Percentiles rank a stretch among this genome's conserved stretches.
phyloP scores from a whole-genome alignment of 2,113 vertebrate species.

The Beaufortia kweichowensis region DNA sequence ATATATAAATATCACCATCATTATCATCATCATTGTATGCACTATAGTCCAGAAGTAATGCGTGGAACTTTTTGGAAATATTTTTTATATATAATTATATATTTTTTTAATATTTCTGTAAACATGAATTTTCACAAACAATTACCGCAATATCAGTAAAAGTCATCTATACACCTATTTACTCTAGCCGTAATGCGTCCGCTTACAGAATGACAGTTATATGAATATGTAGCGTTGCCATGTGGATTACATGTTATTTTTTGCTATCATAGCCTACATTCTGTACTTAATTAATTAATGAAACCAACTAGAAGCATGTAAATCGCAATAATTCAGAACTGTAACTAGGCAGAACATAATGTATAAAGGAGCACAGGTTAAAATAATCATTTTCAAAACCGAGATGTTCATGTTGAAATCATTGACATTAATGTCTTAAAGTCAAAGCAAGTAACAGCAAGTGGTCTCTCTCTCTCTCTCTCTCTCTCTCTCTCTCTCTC shows the following conservation, averaged over 20 bases:
- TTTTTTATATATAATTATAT: too few species aligned
- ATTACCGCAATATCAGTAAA: too few species aligned
- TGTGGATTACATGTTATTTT: background rate
- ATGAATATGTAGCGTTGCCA: background rate
- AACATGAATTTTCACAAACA: too few species aligned
- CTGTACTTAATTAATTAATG: too few species aligned
- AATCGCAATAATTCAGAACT: too few species aligned
- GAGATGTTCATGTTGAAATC: background rate
- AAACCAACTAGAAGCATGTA: too few species aligned
- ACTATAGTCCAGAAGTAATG: background rate
- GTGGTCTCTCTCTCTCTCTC: background rate
- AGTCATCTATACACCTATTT: too few species aligned
- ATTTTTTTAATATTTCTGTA: too few species aligned
- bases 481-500: constrained; percentile 19
- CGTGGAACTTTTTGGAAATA: background rate
- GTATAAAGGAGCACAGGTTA: background rate
- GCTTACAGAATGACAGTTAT: background rate
- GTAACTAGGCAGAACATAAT: background rate
- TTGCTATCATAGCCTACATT: too few species aligned
- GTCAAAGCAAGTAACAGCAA: constrained; percentile 4
- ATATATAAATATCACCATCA: background rate
- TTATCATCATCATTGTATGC: background rate
- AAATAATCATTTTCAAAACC: constrained; percentile 17
- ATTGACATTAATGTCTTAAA: background rate
- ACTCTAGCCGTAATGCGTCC: background rate